Percentiles rank a stretch among this genome's conserved stretches.
These are phyloP conservation scores for Eupeodes latifasciatus DNA, from an alignment of 2,888 invertebrate species.

Conservation along the genomic window DNA sequence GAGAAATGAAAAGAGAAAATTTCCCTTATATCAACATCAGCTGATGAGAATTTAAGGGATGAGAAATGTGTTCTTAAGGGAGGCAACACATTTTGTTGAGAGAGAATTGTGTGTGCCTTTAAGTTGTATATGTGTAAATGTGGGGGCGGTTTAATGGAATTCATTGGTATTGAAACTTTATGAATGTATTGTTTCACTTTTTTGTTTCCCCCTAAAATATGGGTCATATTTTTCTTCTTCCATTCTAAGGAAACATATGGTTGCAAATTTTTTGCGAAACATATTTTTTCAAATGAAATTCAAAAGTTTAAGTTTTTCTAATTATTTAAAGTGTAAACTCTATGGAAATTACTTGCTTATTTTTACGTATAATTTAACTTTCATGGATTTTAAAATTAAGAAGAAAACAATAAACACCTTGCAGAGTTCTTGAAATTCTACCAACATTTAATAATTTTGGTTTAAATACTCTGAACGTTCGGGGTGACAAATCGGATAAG, in stretches of 20 bases:
- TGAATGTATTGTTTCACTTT: not conserved
- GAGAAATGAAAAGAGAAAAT: conserved; percentile 28
- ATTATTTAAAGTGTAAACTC: not conserved
- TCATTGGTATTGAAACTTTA: conserved; percentile 10
- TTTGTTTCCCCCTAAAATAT: conserved; percentile 5
- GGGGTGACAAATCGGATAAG: no score
- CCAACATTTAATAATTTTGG: no score
- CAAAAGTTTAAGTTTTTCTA: not conserved
- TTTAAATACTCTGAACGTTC: no score
- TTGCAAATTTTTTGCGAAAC: conserved; percentile 8
- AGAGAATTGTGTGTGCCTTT: not conserved
- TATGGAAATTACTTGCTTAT: not conserved
- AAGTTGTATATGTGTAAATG: not conserved
- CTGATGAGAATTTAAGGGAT: not conserved
- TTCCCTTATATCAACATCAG: not conserved
- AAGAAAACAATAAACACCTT: not conserved
- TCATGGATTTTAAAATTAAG: no score
- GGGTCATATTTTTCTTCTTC: conserved; percentile 27
- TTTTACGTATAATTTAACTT: no score
- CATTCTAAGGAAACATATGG: conserved; percentile 22
- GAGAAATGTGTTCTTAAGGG: conserved; percentile 19
- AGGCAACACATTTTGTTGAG: not conserved
- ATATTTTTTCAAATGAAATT: conserved; percentile 5
- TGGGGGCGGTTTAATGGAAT: conserved; percentile 6
- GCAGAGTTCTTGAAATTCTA: not conserved